phyloP scores from a whole-genome alignment of 2,888 invertebrate species.

The Ditula angustiorana region DNA sequence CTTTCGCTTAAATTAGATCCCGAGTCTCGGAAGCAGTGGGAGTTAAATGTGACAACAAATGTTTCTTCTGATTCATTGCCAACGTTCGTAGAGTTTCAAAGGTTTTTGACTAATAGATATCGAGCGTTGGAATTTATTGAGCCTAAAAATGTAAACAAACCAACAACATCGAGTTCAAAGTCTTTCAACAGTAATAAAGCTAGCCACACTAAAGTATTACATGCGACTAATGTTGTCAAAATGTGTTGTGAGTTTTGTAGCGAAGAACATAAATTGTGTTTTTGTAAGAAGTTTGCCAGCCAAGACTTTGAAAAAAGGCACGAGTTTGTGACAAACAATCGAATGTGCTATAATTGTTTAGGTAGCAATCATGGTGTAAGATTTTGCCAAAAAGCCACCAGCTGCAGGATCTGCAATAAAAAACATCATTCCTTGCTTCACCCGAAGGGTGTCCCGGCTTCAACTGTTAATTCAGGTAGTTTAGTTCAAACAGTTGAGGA shows the following conservation, averaged over 20 bases:
- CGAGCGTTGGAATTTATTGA: conserved; percentile 32
- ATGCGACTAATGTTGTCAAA: background rate
- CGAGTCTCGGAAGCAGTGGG: conserved; percentile 16
- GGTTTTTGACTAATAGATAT: conserved; percentile 23
- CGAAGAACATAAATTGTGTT: background rate
- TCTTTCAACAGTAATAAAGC: background rate
- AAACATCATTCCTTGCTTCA: too few species aligned
- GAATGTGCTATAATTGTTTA: too few species aligned
- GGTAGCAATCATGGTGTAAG: too few species aligned
- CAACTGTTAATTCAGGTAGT: too few species aligned
- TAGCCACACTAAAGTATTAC: background rate
- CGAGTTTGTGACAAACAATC: conserved; percentile 7
- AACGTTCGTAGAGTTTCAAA: conserved; percentile 13
- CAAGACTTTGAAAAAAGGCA: background rate
- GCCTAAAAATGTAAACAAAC: conserved; percentile 25
- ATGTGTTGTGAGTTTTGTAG: conserved; percentile 1
- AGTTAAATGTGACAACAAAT: conserved; percentile 2
- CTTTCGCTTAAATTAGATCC: conserved; percentile 8
- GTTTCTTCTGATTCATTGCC: conserved; percentile 11
- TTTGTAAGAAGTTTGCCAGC: conserved; percentile 1
- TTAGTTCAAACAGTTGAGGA: too few species aligned
- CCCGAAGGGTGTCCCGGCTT: too few species aligned
- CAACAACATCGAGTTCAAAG: background rate
- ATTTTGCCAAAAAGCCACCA: too few species aligned
- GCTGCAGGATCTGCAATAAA: too few species aligned